Base-by-base conservation (phyloP, 2,113 vertebrate species). In the Triplophysa dalaica region DNA sequence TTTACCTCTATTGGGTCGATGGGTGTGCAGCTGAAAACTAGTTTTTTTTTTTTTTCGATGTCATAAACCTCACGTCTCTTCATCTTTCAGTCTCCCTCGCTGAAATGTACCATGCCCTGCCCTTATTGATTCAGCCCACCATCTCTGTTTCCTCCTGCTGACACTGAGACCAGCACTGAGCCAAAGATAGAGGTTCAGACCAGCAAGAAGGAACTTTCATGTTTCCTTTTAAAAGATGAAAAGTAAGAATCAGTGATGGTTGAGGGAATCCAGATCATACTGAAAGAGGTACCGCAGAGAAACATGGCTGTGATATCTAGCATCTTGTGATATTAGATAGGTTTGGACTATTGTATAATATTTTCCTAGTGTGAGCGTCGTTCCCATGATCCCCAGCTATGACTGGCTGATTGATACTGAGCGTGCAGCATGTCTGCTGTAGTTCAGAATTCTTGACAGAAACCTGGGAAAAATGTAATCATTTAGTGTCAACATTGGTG, bases 261-360 rank as follows among this genome's bases (percentile, higher is more conserved):
- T 58, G 54, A 41, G 29, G n/a, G 21, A 58, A 61, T 74, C 33
- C 70, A 74, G 70, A 43, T 43, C 11, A 45, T 45, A 45, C 43
- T 12, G 43, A 45, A 45, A 12, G 33, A 45, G 19, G 61, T 74
- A 2, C 33, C n/a, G n/a, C 52, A 61, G 70, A 54, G 24, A 17
- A 70, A 70, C 68, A 70, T 8, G n/a, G 2, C 54, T 41, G 52
- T 74, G 54, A 74, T 43, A 33, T 74, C 70, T 33, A 24, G 17
- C 7, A 60, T 19, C n/a, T 60, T 72, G 52, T 58, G 52, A 56
- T 73, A 26, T 17, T 54, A 6, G 50, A n/a, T 26, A 45, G 24
- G 70, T 58, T 14, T 38, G 29, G 50, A 16, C 7, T 16, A 19
- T 8, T 43, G 33, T 43, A 43, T 41, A n/a, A 56, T 74, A 41